Conservation (phyloP, 2,888 invertebrate species). For the Cantharis nigra region DNA sequence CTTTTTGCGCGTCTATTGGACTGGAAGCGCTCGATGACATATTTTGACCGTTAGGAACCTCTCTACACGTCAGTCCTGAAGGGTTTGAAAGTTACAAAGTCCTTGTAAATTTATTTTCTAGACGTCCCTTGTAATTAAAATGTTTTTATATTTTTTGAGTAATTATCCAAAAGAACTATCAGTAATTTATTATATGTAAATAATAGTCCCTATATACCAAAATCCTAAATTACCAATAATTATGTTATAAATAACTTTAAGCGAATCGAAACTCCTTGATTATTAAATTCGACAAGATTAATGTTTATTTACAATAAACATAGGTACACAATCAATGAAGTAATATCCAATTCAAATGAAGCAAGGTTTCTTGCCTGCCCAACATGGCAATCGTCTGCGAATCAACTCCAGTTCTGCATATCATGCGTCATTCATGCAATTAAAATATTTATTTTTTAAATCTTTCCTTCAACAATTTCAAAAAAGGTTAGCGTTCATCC, state of each 20-base stretch:
- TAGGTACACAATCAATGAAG: conserved; percentile 10
- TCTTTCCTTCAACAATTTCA: not conserved
- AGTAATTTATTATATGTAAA: not conserved
- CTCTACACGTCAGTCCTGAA: no score
- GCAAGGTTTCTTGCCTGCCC: conserved; percentile 4
- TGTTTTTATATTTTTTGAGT: not conserved
- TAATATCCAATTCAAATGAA: conserved; percentile 35
- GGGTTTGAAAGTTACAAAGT: no score
- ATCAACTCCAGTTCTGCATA: conserved; percentile 6
- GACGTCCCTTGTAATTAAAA: no score
- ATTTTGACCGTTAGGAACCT: no score
- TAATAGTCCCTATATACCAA: not conserved
- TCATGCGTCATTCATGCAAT: not conserved
- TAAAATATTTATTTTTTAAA: not conserved
- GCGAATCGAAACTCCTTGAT: not conserved
- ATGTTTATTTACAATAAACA: conserved; percentile 7
- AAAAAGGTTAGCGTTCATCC: not conserved
- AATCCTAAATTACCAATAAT: not conserved
- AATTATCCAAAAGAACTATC: not conserved
- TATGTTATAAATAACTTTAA: not conserved
- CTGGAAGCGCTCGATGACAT: no score
- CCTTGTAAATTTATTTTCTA: no score
- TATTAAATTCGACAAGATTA: conserved; percentile 6
- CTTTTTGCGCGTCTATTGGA: no score
- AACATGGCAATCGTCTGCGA: conserved; percentile 15